Conservation (phyloP, 2,888 invertebrate genomes). For the Bruchidius siliquastri region DNA sequence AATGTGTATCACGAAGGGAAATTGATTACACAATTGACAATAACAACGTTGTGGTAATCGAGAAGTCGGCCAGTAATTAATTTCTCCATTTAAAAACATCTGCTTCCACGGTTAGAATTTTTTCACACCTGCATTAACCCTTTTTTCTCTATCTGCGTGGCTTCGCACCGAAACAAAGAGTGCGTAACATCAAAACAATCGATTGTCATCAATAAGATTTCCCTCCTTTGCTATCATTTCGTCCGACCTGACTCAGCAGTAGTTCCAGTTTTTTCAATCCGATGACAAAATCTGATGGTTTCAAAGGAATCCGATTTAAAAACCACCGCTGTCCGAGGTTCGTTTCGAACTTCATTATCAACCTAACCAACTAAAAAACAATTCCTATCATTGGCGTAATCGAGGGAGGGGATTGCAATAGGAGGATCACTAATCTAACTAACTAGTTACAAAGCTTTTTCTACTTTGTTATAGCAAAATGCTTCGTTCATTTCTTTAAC, state of each 20-base stretch:
- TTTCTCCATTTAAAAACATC: neutral
- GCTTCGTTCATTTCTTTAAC: no score
- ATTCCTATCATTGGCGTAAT: neutral
- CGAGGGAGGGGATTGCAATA: neutral
- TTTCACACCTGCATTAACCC: neutral
- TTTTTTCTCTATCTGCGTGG: neutral
- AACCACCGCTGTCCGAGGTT: neutral
- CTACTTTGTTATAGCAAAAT: no score
- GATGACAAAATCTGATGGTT: neutral
- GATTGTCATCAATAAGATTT: neutral
- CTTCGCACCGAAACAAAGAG: neutral
- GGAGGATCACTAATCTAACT: no score
- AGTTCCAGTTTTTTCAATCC: neutral
- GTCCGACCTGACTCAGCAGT: neutral
- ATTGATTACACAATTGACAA: no score
- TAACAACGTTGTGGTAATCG: no score
- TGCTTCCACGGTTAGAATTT: neutral
- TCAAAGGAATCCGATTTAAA: neutral
- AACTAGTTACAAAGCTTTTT: no score
- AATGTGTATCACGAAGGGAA: no score
- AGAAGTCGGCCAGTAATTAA: no score
- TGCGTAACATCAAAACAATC: neutral
- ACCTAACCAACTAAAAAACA: neutral
- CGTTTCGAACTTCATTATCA: neutral
- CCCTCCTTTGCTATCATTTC: neutral